phyloP scores from a whole-genome alignment of 2,888 invertebrate genomes.

The Craniophora ligustri region DNA sequence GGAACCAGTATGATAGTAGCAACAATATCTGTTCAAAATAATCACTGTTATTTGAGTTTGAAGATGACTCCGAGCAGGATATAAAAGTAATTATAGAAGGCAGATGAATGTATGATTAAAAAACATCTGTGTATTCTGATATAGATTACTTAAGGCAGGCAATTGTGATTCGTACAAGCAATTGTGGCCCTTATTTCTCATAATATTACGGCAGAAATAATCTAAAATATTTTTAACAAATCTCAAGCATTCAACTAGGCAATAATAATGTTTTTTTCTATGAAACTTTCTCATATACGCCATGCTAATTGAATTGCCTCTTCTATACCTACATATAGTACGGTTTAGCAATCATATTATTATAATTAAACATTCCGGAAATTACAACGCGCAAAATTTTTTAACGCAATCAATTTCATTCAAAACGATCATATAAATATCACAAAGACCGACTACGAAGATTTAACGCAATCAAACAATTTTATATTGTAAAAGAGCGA shows the following conservation, averaged over 20 bases:
- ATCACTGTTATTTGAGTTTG: constrained; percentile 28
- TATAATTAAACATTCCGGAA: too few species aligned
- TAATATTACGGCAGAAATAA: neutral
- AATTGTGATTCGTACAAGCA: constrained; percentile 8
- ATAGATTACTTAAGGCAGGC: constrained; percentile 31
- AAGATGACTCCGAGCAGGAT: constrained; percentile 39
- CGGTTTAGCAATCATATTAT: too few species aligned
- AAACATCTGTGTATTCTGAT: constrained; percentile 14
- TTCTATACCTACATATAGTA: too few species aligned
- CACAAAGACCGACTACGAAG: too few species aligned
- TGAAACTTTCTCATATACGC: too few species aligned
- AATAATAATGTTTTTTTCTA: neutral
- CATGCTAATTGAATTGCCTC: too few species aligned
- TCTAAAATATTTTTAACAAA: neutral
- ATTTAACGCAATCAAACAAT: too few species aligned
- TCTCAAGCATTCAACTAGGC: neutral
- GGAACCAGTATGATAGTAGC: constrained; percentile 46
- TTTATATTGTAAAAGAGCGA: too few species aligned
- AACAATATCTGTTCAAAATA: constrained; percentile 32
- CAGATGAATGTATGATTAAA: constrained; percentile 35
- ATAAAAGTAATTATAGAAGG: constrained; percentile 45
- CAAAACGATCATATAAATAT: too few species aligned
- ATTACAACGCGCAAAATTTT: too few species aligned
- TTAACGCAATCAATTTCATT: too few species aligned
- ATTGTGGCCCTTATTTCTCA: constrained; percentile 7